Conservation (phyloP, 2,888 invertebrate species). For the Catocala nupta region DNA sequence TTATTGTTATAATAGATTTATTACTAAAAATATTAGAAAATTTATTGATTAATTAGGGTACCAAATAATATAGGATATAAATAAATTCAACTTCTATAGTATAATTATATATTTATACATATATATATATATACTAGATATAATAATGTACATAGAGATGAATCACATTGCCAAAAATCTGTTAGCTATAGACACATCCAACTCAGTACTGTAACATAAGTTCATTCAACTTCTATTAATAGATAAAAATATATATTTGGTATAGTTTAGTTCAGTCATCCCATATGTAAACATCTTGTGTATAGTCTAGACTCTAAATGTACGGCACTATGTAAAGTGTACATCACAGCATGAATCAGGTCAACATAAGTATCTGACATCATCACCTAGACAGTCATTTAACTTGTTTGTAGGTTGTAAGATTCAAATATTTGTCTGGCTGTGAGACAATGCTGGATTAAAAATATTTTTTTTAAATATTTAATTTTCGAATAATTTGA, state of each 20-base stretch:
- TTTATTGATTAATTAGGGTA: too few relatives aligned
- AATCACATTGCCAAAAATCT: conserved; percentile 6
- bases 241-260: conserved; percentile 19
- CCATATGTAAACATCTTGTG: conserved; percentile 27
- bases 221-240: conserved; percentile 34
- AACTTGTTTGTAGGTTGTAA: conserved; percentile 19
- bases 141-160: neutral
- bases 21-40: too few relatives aligned
- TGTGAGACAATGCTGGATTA: neutral
- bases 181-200: conserved; percentile 3
- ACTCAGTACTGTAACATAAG: conserved; percentile 5
- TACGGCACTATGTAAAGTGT: conserved; percentile 23
- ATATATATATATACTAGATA: too few relatives aligned
- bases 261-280: conserved; percentile 16
- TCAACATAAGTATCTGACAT: conserved; percentile 57
- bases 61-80: too few relatives aligned
- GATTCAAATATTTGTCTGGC: neutral
- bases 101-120: too few relatives aligned
- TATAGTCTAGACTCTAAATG: conserved; percentile 20
- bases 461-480: too few relatives aligned
- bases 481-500: too few relatives aligned
- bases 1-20: too few relatives aligned
- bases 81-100: too few relatives aligned
- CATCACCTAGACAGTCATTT: conserved; percentile 50
- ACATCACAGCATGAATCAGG: conserved; percentile 55